Base-by-base conservation (phyloP, 2,113 vertebrate genomes). In the Piliocolobus tephrosceles region DNA sequence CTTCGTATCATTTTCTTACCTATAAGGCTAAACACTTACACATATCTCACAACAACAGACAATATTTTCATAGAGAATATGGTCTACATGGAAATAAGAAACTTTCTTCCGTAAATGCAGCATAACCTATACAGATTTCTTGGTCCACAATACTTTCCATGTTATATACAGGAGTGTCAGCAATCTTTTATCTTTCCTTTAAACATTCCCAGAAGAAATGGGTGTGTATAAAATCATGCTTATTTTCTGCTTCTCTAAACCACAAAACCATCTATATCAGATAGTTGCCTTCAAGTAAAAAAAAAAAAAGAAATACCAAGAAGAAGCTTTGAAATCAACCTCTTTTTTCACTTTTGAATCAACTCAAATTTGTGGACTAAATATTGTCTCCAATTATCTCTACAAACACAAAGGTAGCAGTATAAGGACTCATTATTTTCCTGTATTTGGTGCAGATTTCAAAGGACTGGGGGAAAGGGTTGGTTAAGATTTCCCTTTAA, bases 121-220 rank as follows among this genome's bases (percentile, higher is more conserved):
- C 38, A 8, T 55, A 55, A 55, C 17, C 52, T 55, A 55, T 55
- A 6, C 47, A 1, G 47, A 50, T n/a, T 81, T 58, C 35, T 90
- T 72, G 52, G 70, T 17, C 52, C 38, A 7, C n/a, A 27, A 9
- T 52, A 18, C 8, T 70, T 80, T 14, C 17, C 8, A 0, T 14
- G 6, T 55, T 7, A 40, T 1, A 47, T 7, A 66, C 8, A 76
- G 1, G 2, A 82, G 3, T 1, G 4, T 4, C 18, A 0, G 2
- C 3, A 68, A 64, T 66, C 43, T 61, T 80, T 13, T 55, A 30
- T 35, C 35, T 58, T 72, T 94, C 38, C 27, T 86, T 23, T 30
- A 73, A 2, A 57, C 52, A 76, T 38, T 14, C 43, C 35, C 38
- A 52, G 68, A 90, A 47, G 52, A 87, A 45, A 57, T 50, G 58